A percentile compares a stretch with the other conserved stretches of the same genome.
These are phyloP conservation scores for Pocillopora meandrina DNA, from an alignment of 92 coral and sea anemone genomes.

Conservation along the genomic window DNA sequence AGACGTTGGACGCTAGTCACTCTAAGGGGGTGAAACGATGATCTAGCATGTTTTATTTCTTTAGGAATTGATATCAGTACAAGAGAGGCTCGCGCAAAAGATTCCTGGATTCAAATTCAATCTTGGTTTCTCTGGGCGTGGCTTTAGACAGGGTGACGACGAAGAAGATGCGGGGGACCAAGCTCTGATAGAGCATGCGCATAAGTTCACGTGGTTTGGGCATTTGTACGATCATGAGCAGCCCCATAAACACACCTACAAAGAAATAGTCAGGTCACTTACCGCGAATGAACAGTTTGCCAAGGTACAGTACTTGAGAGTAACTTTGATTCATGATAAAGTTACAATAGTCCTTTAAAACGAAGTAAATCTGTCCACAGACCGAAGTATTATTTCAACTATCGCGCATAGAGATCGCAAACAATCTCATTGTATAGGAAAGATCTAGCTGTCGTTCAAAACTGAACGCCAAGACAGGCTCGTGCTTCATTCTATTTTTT, in stretches of 20 bases:
- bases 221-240: slow-evolving; percentile 96
- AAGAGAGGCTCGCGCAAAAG: slow-evolving; percentile 69
- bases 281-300: slow-evolving; percentile 85
- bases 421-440: no score
- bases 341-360: no score
- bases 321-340: no score
- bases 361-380: no score
- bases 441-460: no score
- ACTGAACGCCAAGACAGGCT: no score
- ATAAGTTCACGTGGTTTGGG: slow-evolving; percentile 93
- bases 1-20: no score
- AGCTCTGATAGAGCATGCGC: slow-evolving; percentile 78
- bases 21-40: no score
- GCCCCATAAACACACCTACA: slow-evolving; percentile 78
- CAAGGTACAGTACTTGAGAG: slow-evolving; percentile 51
- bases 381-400: no score
- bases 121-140: slow-evolving; percentile 94
- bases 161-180: slow-evolving; percentile 93
- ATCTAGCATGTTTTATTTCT: background rate
- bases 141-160: slow-evolving; percentile 75
- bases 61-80: slow-evolving; percentile 86
- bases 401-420: no score
- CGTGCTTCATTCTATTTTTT: no score
- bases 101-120: slow-evolving; percentile 93
- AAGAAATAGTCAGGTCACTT: slow-evolving; percentile 75